Conservation (phyloP, 2,888 invertebrate genomes). For the Tetragonisca angustula region DNA sequence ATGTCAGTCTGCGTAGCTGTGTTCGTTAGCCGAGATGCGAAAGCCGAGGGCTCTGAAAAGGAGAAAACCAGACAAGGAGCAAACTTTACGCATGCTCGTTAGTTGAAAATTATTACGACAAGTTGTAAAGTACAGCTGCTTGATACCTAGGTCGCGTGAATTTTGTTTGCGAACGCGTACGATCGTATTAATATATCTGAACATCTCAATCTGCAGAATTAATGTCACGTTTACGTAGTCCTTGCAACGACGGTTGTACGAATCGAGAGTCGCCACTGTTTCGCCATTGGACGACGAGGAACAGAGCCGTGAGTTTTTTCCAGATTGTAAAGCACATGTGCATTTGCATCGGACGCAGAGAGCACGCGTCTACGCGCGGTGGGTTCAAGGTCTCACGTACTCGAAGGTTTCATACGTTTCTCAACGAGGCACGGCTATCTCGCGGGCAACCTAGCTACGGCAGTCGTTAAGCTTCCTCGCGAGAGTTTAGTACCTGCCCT, state of each 20-base stretch:
- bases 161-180: slow-evolving; percentile 58
- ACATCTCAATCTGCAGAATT: slow-evolving; percentile 46
- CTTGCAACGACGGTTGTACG: slow-evolving; percentile 33
- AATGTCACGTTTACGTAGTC: slow-evolving; percentile 62
- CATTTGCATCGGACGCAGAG: slow-evolving; percentile 50
- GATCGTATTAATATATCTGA: slow-evolving; percentile 59
- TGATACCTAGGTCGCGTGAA: slow-evolving; percentile 47
- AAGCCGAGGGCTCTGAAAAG: background rate
- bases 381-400: slow-evolving; percentile 65
- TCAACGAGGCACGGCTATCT: slow-evolving; percentile 44
- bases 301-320: slow-evolving; percentile 40
- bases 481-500: slow-evolving; percentile 35
- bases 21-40: slow-evolving; percentile 12
- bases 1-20: slow-evolving; percentile 30
- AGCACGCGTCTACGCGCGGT: slow-evolving; percentile 37
- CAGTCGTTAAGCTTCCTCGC: slow-evolving; percentile 50
- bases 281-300: background rate
- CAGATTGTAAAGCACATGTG: slow-evolving; percentile 45
- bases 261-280: slow-evolving; percentile 27
- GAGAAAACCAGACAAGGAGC: background rate
- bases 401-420: slow-evolving; percentile 56
- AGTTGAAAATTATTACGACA: slow-evolving; percentile 46
- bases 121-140: slow-evolving; percentile 2
- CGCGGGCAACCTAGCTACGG: slow-evolving; percentile 32
- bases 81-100: slow-evolving; percentile 26